These are phyloP conservation scores for Crambe crambe DNA, from an alignment of 37 sponge, comb jelly and placozoan genomes.

Conservation along the genomic window DNA sequence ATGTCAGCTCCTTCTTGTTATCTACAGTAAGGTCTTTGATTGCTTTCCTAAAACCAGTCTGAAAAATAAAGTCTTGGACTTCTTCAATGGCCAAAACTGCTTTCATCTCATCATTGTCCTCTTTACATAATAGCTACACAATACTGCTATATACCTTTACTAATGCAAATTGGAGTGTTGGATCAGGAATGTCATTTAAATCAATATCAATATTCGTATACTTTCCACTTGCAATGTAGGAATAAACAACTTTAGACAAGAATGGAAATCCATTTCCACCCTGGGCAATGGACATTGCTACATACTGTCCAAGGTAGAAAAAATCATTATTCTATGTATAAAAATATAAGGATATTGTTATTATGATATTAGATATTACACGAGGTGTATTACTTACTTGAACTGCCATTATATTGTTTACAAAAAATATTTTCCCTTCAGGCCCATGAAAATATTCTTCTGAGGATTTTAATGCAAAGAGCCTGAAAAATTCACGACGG, in stretches of 20 bases:
- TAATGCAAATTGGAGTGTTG: background rate
- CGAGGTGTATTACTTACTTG: no score
- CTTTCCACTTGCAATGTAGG: slow-evolving; percentile 24
- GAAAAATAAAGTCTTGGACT: slow-evolving; percentile 4
- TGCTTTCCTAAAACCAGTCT: slow-evolving; percentile 25
- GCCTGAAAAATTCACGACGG: no score
- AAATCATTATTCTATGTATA: background rate
- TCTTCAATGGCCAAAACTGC: slow-evolving; percentile 3
- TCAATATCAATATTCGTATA: background rate
- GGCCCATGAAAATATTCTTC: no score
- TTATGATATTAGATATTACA: no score
- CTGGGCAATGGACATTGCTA: slow-evolving; percentile 35
- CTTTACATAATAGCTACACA: slow-evolving; percentile 22
- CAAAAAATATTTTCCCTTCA: no score
- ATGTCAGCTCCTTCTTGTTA: no score
- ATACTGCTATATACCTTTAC: slow-evolving; percentile 1
- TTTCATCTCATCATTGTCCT: slow-evolving; percentile 9
- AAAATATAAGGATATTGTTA: no score
- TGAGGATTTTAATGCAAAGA: no score
- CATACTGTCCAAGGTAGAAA: slow-evolving; percentile 17
- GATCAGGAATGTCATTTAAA: slow-evolving; percentile 17
- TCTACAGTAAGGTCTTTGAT: background rate
- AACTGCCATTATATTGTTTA: no score
- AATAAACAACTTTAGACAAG: slow-evolving; percentile 18
- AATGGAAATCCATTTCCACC: slow-evolving; percentile 34